Evolutionary conservation across 2,113 vertebrate genomes (phyloP).

Genomic region (human): GRCh38 chr3:32595501-32596000

Average conservation of each 20-base stretch:
- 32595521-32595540: slow-evolving; percentile 41
- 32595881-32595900: background rate
- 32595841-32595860: background rate
- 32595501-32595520: slow-evolving; percentile 12
- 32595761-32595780: background rate
- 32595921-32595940: slow-evolving; percentile 8
- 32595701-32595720: background rate
- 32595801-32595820: background rate
- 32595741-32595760: background rate
- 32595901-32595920: background rate
- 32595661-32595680: too few relatives aligned
- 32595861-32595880: slow-evolving; percentile 4
- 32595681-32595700: background rate
- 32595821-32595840: background rate
- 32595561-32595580: background rate
- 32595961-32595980: background rate
- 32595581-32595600: slow-evolving; percentile 17
- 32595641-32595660: background rate
- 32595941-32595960: background rate
- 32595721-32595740: background rate
- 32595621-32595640: background rate
- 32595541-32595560: slow-evolving; percentile 54
- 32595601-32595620: background rate
- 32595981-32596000: background rate
- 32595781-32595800: background rate